Conservation (phyloP, 2,888 invertebrate species). For the Seira ritae region DNA sequence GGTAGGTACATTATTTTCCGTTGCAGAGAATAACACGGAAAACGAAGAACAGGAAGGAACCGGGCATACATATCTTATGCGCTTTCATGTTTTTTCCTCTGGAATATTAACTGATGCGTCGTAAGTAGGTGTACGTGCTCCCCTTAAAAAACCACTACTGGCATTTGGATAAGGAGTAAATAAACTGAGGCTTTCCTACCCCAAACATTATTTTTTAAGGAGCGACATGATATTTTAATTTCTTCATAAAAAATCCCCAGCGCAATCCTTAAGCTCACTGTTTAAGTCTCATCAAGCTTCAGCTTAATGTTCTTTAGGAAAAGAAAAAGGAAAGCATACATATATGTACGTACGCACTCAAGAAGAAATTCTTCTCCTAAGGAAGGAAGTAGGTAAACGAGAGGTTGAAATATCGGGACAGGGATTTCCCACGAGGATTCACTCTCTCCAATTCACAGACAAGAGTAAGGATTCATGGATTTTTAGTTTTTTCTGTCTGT, state of each 20-base stretch:
- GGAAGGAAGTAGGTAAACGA: too few relatives aligned
- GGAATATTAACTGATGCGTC: too few relatives aligned
- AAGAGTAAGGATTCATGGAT: slow-evolving; percentile 15
- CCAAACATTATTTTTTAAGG: neutral
- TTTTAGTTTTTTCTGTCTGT: slow-evolving; percentile 15
- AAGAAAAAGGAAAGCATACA: slow-evolving; percentile 10
- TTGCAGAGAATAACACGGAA: slow-evolving; percentile 9
- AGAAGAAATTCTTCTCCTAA: slow-evolving; percentile 25
- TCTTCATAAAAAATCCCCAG: slow-evolving; percentile 33
- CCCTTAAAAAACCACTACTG: too few relatives aligned
- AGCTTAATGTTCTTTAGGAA: slow-evolving; percentile 33
- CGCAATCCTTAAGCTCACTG: slow-evolving; percentile 33
- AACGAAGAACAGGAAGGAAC: slow-evolving; percentile 20
- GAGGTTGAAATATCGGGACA: slow-evolving; percentile 36
- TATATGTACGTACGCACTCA: too few relatives aligned
- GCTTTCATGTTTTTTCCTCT: too few relatives aligned
- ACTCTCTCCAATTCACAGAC: neutral
- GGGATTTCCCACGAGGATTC: slow-evolving; percentile 47
- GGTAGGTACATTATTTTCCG: slow-evolving; percentile 8
- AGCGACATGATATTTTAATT: slow-evolving; percentile 43
- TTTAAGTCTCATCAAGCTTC: slow-evolving; percentile 44
- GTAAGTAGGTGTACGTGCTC: too few relatives aligned
- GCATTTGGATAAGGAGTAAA: too few relatives aligned
- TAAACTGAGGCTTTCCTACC: neutral
- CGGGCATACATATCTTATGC: slow-evolving; percentile 24